These are phyloP conservation scores for Pristionchus entomophagus DNA, from an alignment of 2,888 invertebrate species.

Conservation along the genomic window DNA sequence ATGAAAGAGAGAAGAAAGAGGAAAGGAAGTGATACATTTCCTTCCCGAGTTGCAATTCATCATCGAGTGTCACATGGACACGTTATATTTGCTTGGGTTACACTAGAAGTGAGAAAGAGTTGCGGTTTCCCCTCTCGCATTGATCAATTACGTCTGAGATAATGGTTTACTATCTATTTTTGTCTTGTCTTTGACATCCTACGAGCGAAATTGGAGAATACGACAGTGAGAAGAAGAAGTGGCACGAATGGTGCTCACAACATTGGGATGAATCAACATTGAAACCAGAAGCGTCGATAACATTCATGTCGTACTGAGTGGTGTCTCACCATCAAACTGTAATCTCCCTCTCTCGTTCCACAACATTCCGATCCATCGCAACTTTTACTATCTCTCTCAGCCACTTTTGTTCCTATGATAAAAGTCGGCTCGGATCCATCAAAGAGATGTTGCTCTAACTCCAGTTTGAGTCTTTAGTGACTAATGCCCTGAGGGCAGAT, in stretches of 20 bases:
- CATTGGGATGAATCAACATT: neutral
- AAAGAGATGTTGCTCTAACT: neutral
- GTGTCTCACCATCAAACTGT: neutral
- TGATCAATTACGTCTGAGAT: neutral
- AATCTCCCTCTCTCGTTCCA: neutral
- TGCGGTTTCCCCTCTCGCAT: neutral
- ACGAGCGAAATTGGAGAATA: too few relatives aligned
- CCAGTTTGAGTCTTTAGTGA: neutral
- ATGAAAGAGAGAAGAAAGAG: slow-evolving; percentile 38
- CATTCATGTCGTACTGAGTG: neutral
- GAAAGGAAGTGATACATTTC: slow-evolving; percentile 1
- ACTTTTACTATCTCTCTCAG: slow-evolving; percentile 3
- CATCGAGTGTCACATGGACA: neutral
- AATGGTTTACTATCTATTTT: neutral
- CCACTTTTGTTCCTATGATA: neutral
- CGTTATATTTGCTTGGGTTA: neutral
- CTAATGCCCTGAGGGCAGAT: neutral
- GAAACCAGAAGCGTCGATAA: neutral
- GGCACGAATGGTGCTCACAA: neutral
- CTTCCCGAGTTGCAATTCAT: neutral
- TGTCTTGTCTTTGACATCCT: neutral
- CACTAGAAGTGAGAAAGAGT: slow-evolving; percentile 19
- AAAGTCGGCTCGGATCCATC: neutral
- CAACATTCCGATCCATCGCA: slow-evolving; percentile 1
- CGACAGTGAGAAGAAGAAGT: neutral